These are phyloP conservation scores for Colletes collaris DNA, from an alignment of 2,888 invertebrate genomes.

Conservation along the genomic window DNA sequence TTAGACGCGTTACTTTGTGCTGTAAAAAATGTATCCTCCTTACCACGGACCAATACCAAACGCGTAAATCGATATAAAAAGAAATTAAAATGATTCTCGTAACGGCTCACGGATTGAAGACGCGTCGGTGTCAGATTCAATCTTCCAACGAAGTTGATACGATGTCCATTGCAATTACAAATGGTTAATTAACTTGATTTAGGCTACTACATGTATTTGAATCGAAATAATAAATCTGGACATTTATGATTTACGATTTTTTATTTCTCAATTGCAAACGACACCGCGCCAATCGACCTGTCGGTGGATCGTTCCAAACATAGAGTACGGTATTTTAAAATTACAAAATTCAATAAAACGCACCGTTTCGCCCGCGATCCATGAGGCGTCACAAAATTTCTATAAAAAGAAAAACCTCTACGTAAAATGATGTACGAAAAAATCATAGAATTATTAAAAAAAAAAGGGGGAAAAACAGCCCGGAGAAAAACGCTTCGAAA, in stretches of 20 bases:
- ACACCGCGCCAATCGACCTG: background rate
- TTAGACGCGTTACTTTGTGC: constrained; percentile 14
- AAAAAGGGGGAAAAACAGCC: background rate
- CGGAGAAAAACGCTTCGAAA: constrained; percentile 18
- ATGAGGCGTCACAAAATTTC: constrained; percentile 21
- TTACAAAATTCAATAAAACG: background rate
- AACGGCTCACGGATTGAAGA: background rate
- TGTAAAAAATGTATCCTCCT: constrained; percentile 21
- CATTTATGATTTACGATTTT: too few species aligned
- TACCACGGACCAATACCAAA: background rate
- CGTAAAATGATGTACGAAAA: constrained; percentile 24
- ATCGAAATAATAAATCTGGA: too few species aligned
- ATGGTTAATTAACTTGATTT: too few species aligned
- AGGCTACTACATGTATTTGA: too few species aligned
- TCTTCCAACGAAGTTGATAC: background rate
- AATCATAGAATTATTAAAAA: background rate
- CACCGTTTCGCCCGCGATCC: background rate
- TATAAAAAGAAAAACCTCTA: constrained; percentile 9
- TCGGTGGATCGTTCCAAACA: background rate
- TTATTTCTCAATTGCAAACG: background rate
- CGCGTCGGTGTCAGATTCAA: background rate
- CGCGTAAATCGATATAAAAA: constrained; percentile 34
- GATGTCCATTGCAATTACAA: too few species aligned
- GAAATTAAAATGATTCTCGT: constrained; percentile 27
- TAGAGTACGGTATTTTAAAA: background rate